A percentile compares a stretch with the other conserved stretches of the same genome.
phyloP scores from a whole-genome alignment of 2,113 vertebrate species.

The Pollimyrus isidori region DNA sequence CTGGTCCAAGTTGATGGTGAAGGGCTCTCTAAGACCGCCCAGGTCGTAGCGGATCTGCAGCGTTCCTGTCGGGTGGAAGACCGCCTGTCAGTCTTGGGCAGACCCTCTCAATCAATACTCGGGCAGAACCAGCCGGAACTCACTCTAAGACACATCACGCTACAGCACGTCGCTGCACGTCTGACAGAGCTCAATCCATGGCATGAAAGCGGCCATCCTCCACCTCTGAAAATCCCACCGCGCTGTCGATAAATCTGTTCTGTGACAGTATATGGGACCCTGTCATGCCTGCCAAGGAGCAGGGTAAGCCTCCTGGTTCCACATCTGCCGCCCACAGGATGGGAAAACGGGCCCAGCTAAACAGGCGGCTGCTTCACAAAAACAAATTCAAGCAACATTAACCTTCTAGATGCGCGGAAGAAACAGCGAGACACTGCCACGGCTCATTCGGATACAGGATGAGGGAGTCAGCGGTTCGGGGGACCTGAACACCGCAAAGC shows the following conservation, averaged over 20 bases:
- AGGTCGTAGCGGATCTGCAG: conserved; percentile 88
- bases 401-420: not conserved
- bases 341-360: not conserved
- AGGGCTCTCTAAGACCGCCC: conserved; percentile 75
- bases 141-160: too few species aligned
- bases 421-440: not conserved
- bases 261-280: too few species aligned
- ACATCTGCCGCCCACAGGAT: not conserved
- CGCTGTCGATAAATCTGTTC: not conserved
- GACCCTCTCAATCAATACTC: not conserved
- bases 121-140: not conserved
- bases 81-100: not conserved
- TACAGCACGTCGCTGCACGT: not conserved
- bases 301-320: not conserved
- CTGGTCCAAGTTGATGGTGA: conserved; percentile 74
- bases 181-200: not conserved
- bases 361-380: not conserved
- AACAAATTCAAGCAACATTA: not conserved
- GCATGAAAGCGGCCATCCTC: not conserved
- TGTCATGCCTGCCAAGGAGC: not conserved
- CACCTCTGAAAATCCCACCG: not conserved
- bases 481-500: not conserved
- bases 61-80: conserved; percentile 58
- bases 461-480: not conserved
- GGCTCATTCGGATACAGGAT: not conserved